phyloP scores from a whole-genome alignment of 1,140 invertebrate genomes.

The Eriosoma lanigerum region DNA sequence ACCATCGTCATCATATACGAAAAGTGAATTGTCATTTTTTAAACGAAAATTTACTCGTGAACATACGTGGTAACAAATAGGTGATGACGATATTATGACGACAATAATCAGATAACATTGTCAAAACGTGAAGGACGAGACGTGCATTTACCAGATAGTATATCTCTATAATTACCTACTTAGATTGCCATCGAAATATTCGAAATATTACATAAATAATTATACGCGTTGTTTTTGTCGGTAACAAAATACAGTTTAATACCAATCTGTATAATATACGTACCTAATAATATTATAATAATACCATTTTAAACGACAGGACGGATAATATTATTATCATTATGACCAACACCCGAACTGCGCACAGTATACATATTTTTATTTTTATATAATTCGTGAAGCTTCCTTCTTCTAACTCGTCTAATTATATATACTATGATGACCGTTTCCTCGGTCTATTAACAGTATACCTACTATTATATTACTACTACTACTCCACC shows the following conservation, averaged over 20 bases:
- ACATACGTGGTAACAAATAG: conserved; percentile 1
- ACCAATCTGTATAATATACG: neutral
- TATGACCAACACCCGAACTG: neutral
- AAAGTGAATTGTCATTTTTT: conserved; percentile 6
- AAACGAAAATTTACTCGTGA: neutral
- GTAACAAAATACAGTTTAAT: conserved; percentile 31
- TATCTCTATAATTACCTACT: no score
- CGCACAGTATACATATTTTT: neutral
- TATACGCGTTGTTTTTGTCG: neutral
- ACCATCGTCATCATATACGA: neutral
- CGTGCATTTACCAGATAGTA: neutral
- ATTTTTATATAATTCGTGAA: neutral
- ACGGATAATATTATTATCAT: neutral
- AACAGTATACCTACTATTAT: neutral
- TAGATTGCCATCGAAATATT: no score
- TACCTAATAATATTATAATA: neutral
- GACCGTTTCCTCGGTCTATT: neutral
- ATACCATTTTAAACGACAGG: neutral
- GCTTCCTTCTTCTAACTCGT: neutral
- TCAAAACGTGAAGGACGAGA: neutral
- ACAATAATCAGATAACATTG: conserved; percentile 8
- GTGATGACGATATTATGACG: conserved; percentile 12
- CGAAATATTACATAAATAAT: neutral
- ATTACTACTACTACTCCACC: neutral
- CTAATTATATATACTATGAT: conserved; percentile 1